Evolutionary conservation across 2,888 invertebrate genomes (phyloP).

Genomic region (Pseudeuparius sepicola): DNA sequence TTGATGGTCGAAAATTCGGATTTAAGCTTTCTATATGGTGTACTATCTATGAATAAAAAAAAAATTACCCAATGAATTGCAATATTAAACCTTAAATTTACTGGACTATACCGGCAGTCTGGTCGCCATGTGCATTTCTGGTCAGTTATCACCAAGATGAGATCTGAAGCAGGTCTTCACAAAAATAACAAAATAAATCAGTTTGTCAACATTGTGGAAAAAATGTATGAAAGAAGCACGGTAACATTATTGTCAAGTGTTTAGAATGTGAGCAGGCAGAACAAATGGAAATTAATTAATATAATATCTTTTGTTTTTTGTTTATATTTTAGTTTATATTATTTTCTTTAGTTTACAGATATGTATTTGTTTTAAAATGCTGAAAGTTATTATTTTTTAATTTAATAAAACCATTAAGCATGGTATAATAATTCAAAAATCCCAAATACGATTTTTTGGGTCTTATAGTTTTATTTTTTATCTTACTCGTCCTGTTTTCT

Average conservation of each 20-base stretch:
- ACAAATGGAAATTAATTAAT: conserved; percentile 1
- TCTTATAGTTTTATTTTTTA: not conserved
- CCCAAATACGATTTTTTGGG: too few relatives aligned
- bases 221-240: conserved; percentile 7
- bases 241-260: conserved; percentile 16
- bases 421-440: too few relatives aligned
- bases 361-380: conserved; percentile 2
- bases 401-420: conserved; percentile 1
- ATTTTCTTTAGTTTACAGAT: not conserved
- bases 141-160: too few relatives aligned
- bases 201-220: conserved; percentile 4
- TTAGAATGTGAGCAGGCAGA: conserved; percentile 14
- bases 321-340: conserved; percentile 1
- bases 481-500: not conserved
- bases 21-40: too few relatives aligned
- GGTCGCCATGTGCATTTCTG: too few relatives aligned
- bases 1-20: too few relatives aligned
- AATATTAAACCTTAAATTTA: too few relatives aligned
- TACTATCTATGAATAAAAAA: too few relatives aligned
- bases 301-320: too few relatives aligned
- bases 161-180: too few relatives aligned
- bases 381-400: not conserved
- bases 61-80: too few relatives aligned
- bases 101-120: too few relatives aligned
- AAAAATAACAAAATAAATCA: conserved; percentile 1